Base-by-base conservation (phyloP, 2,888 invertebrate genomes). In the Neocrepidodera transversa region DNA sequence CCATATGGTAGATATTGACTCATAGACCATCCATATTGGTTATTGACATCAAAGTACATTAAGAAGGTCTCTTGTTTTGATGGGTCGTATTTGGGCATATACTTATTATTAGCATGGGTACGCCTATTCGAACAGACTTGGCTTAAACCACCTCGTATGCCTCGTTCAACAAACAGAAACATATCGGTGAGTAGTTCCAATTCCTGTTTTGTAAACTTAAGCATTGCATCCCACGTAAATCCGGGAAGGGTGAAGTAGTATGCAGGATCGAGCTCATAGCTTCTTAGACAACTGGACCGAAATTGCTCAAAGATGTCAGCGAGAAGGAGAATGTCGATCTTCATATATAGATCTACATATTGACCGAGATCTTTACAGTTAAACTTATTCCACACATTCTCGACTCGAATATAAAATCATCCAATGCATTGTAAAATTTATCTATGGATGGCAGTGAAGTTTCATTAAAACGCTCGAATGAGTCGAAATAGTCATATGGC, bases 221-320 rank as follows among this genome's bases (percentile, higher is more conserved):
- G n/a, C n/a, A n/a, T n/a, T n/a, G n/a, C n/a, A n/a, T n/a, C n/a
- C n/a, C 6, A 3, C 23, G 23, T 23, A 23, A 4, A 23, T 4
- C 23, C 23, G 3, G 23, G 23, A 4, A 23, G 23, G 4, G 23
- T 23, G 6, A 23, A 23, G 6, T 23, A 23, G 6, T 23, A 58
- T 74, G 76, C 0, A 74, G 74, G 55, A 77, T 76, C 4, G 76
- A 62, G 7, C 74, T 73, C 60, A 76, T 76, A n/a, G 65, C 40
- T 16, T 66, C 68, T 7, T 50, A 40, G 4, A 59, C 23, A 30
- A 59, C 53, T 1, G 55, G 47, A 40, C 67, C 57, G n/a, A 54
- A 54, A 63, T 13, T 61, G 32, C 10, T 51, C 55, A 47, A 42
- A 28, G 60, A 57, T 56, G 13, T 57, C 26, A n/a, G 58, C 62